Evolutionary conservation across 1,140 invertebrate species (phyloP), one percentile per base, ranked within the genome.

Genomic region (Procambarus clarkii): DNA sequence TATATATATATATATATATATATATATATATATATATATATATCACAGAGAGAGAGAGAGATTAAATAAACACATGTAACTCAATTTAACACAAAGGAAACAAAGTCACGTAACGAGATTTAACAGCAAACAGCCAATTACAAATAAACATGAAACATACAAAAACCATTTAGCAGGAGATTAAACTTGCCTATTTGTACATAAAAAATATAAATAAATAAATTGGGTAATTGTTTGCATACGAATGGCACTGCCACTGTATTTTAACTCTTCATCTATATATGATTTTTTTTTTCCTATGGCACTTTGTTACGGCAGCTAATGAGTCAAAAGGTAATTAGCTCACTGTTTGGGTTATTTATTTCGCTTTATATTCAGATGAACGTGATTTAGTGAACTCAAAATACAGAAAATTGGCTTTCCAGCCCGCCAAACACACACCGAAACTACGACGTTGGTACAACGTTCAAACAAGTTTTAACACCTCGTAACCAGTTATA

Each of bases 61-160:
- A 64, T 18, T 4, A 18, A 64, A 74, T 74, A 24, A 11, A 4
- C 69, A 74, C 69, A 74, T 74, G 24, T 34, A 74, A 34, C 69
- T 34, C 69, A 74, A 74, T 74, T 74, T 34, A 24, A 74, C n/a
- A 34, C 69, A 74, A 74, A 74, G 11, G n/a, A 74, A 74, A 74
- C 34, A 5, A 7, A 74, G 34, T 74, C n/a, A n/a, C 69, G 69
- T 74, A 74, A 74, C 24, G 69, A 34, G n/a, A 64, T 21, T 74
- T 74, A 74, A 8, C 69, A 11, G 0, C 69, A 74, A 34, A 74
- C 24, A 74, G 2, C 7, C 24, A 24, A 74, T 74, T 74, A 74
- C 34, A 34, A 34, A 74, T 34, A 74, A 74, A 74, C 69, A 8
- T n/a, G 5, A 34, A 74, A 34, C 8, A 34, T 3, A 74, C 34